Conservation (phyloP, 2,797 vertebrate genomes). For the Eleutherodactylus coqui region DNA sequence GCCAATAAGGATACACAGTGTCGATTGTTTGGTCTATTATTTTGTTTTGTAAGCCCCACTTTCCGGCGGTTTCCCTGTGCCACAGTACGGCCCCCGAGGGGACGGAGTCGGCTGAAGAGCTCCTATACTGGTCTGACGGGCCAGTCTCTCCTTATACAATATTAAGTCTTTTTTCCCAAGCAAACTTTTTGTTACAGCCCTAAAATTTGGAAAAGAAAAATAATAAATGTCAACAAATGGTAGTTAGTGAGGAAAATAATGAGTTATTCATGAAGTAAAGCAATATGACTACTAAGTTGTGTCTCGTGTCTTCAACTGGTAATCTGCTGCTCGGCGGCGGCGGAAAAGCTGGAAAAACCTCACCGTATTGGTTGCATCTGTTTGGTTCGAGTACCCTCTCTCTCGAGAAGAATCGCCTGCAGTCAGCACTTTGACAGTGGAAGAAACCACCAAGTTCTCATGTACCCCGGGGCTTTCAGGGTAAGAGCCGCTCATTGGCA, state of each 20-base stretch:
- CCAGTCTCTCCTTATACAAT: conserved; percentile 44
- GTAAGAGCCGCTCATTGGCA: too few relatives aligned
- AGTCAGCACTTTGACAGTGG: background rate
- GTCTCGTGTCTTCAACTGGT: background rate
- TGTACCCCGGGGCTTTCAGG: too few relatives aligned
- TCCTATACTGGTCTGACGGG: conserved; percentile 32
- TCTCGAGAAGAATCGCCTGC: background rate
- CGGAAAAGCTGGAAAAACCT: background rate
- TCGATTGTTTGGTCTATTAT: conserved; percentile 20
- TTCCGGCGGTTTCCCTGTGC: background rate
- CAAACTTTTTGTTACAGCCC: too few relatives aligned
- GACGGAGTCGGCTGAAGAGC: conserved; percentile 47
- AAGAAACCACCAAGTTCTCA: background rate
- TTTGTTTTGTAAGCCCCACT: background rate
- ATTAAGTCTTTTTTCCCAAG: conserved; percentile 53
- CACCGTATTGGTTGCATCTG: background rate
- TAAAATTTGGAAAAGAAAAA: too few relatives aligned
- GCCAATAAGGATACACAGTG: background rate
- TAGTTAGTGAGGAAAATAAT: background rate
- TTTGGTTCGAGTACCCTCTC: background rate
- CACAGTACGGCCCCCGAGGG: conserved; percentile 12
- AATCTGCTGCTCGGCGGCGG: background rate
- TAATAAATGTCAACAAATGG: background rate
- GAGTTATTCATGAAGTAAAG: background rate
- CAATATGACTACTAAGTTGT: background rate